These are phyloP conservation scores for human DNA, from an alignment of 2,113 vertebrate species.

Conservation along the genomic window DNA sequence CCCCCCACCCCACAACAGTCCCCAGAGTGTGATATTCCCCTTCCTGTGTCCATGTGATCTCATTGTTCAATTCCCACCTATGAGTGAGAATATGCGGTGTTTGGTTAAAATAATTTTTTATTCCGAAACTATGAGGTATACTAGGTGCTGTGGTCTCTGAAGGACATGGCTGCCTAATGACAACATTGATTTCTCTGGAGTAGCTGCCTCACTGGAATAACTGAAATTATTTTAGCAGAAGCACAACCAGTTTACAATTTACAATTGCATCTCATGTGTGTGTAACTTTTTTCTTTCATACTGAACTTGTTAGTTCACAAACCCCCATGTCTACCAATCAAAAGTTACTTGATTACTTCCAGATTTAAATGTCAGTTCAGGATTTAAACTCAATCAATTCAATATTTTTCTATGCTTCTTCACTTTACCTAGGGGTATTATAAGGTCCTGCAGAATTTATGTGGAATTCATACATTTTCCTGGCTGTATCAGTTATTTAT, in stretches of 20 bases:
- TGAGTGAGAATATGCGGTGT: too few species aligned
- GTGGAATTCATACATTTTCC: neutral
- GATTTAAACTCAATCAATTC: constrained; percentile 5
- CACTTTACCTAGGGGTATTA: neutral
- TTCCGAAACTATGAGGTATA: neutral
- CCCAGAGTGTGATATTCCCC: too few species aligned
- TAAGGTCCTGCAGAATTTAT: neutral
- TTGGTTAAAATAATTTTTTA: constrained; percentile 23
- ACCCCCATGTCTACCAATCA: constrained; percentile 11
- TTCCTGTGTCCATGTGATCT: too few species aligned
- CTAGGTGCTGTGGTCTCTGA: neutral
- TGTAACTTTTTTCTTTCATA: neutral
- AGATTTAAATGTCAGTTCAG: constrained; percentile 21
- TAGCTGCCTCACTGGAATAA: neutral
- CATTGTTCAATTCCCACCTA: too few species aligned
- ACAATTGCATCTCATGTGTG: neutral
- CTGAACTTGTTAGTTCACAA: neutral
- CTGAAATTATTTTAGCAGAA: constrained; percentile 48
- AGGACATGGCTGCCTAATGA: constrained; percentile 32
- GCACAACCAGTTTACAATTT: constrained; percentile 12
- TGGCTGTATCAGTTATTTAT: neutral
- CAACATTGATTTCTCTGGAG: constrained; percentile 28
- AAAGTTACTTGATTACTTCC: constrained; percentile 45
- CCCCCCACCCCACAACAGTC: too few species aligned
- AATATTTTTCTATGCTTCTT: neutral